Evolutionary conservation across 2,888 invertebrate species (phyloP).

Genomic region (Mechanitis messenoides): DNA sequence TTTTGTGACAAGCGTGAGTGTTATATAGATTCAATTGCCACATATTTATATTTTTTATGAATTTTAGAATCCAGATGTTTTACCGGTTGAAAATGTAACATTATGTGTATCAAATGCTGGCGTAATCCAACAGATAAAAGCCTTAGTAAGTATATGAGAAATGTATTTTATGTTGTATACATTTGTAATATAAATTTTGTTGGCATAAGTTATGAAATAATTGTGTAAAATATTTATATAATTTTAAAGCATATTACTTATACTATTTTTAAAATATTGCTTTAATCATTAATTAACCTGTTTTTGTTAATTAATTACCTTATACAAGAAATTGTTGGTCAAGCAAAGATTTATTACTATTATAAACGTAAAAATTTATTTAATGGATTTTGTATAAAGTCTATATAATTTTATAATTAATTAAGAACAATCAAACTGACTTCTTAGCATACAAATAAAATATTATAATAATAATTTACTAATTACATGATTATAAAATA

Average conservation of each 20-base stretch:
- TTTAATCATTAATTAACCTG: background rate
- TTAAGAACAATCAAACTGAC: too few species aligned
- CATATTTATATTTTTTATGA: conserved; percentile 20
- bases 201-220: background rate
- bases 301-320: too few species aligned
- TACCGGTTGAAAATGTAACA: conserved; percentile 72
- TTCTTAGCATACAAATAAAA: background rate
- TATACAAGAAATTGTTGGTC: too few species aligned
- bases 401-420: too few species aligned
- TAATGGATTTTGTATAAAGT: too few species aligned
- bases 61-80: conserved; percentile 77
- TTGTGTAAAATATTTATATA: too few species aligned
- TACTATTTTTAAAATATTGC: background rate
- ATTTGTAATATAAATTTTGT: conserved; percentile 8
- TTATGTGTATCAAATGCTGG: conserved; percentile 70
- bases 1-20: background rate
- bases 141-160: conserved; percentile 74
- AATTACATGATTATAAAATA: background rate
- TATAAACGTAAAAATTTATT: too few species aligned
- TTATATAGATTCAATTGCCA: conserved; percentile 17
- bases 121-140: conserved; percentile 73
- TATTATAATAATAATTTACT: background rate
- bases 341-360: too few species aligned
- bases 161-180: background rate
- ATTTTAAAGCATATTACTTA: background rate